These are phyloP conservation scores for Nothoprocta perdicaria DNA, from an alignment of 2,113 vertebrate species.

Conservation along the genomic window DNA sequence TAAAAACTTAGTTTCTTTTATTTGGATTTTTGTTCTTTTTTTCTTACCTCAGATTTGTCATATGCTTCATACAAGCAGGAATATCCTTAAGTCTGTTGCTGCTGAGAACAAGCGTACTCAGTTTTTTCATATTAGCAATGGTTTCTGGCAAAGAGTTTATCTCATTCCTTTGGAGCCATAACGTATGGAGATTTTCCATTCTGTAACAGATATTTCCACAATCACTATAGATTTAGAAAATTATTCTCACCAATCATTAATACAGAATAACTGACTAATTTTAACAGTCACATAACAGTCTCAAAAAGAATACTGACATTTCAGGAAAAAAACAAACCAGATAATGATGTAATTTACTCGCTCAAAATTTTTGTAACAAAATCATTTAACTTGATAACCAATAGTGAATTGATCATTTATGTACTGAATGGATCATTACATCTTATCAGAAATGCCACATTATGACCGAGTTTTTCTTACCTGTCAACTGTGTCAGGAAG, in stretches of 20 bases:
- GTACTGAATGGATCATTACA: background rate
- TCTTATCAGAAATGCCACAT: background rate
- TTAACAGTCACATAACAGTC: background rate
- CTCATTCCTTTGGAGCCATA: conserved; percentile 95
- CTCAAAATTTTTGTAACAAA: background rate
- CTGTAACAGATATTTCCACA: conserved; percentile 67
- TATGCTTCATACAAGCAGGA: conserved; percentile 87
- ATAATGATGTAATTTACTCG: background rate
- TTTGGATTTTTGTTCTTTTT: background rate
- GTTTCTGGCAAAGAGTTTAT: conserved; percentile 87
- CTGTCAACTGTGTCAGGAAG: conserved; percentile 89
- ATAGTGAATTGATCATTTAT: background rate
- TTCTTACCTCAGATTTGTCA: conserved; percentile 87
- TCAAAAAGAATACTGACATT: background rate
- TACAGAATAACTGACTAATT: background rate
- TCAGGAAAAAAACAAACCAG: background rate
- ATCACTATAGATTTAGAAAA: background rate
- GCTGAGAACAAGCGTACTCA: conserved; percentile 92
- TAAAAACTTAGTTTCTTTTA: background rate
- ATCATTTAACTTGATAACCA: background rate
- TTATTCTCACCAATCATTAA: background rate
- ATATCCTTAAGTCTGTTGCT: conserved; percentile 88
- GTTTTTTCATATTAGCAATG: conserved; percentile 84
- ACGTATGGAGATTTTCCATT: conserved; percentile 90
- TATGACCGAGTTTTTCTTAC: conserved; percentile 67